A percentile compares a stretch with the other conserved stretches of the same genome.
Conservation (phyloP, 2,797 vertebrate genomes). For the Bradypus variegatus region DNA sequence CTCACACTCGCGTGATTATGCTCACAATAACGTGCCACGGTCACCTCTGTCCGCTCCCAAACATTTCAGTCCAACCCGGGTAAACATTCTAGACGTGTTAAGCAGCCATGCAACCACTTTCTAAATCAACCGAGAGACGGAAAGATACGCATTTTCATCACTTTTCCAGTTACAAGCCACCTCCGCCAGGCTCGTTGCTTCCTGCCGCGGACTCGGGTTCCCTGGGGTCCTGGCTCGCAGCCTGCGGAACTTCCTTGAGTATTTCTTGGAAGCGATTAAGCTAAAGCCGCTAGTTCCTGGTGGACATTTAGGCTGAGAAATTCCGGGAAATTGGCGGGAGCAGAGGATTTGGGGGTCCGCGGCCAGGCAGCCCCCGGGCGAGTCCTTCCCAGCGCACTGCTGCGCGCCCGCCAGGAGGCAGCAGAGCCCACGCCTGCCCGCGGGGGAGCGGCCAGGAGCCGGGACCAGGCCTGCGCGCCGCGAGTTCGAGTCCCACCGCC, state of each 20-base stretch:
- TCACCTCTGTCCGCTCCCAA: too few relatives aligned
- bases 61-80: too few relatives aligned
- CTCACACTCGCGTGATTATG: too few relatives aligned
- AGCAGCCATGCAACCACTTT: not conserved
- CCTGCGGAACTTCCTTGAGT: not conserved
- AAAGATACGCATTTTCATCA: not conserved
- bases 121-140: not conserved
- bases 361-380: rapidly evolving
- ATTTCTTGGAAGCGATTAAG: too few relatives aligned
- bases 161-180: not conserved
- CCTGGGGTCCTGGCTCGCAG: not conserved
- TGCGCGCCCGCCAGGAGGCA: not conserved
- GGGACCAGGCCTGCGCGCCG: too few relatives aligned
- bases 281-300: not conserved
- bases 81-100: too few relatives aligned
- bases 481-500: not conserved
- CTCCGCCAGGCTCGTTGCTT: not conserved
- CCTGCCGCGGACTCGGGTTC: not conserved
- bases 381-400: not conserved
- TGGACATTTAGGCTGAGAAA: not conserved
- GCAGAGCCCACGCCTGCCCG: not conserved
- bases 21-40: too few relatives aligned
- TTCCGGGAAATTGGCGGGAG: too few relatives aligned
- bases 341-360: not conserved
- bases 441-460: too few relatives aligned